Percentiles rank a stretch among this genome's conserved stretches.
Evolutionary conservation across 2,797 vertebrate species (phyloP).

Genomic region (Pampus argenteus): DNA sequence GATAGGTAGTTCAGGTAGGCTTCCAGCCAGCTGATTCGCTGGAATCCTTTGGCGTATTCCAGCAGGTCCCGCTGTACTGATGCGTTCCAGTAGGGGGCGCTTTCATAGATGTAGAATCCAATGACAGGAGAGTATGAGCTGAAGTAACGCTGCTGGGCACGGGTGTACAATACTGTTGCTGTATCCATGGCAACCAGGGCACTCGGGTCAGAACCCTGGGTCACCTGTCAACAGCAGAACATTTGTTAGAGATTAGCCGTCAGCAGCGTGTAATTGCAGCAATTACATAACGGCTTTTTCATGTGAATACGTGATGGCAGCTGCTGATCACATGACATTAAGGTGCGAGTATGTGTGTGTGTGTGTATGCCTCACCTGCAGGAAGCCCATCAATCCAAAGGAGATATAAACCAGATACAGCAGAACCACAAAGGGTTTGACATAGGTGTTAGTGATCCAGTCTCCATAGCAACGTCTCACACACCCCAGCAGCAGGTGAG

Average conservation of each 20-base stretch:
- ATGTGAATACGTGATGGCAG: not conserved
- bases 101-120: slow-evolving; percentile 99
- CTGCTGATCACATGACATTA: no score
- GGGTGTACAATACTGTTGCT: slow-evolving; percentile 93
- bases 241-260: not conserved
- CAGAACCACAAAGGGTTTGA: slow-evolving; percentile 99
- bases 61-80: slow-evolving; percentile 96
- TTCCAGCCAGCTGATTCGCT: slow-evolving; percentile 99
- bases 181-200: slow-evolving; percentile 97
- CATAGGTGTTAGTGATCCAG: slow-evolving; percentile 99
- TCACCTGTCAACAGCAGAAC: slow-evolving; percentile 82
- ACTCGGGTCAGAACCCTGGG: slow-evolving; percentile 96
- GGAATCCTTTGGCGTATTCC: slow-evolving; percentile 98
- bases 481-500: slow-evolving; percentile 96
- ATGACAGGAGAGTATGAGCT: slow-evolving; percentile 98
- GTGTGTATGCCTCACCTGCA: slow-evolving; percentile 87
- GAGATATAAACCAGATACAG: slow-evolving; percentile 99
- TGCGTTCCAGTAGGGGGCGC: slow-evolving; percentile 97
- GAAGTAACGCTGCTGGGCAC: slow-evolving; percentile 97
- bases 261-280: not conserved
- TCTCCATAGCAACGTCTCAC: slow-evolving; percentile 97
- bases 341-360: no score
- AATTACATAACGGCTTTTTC: not conserved
- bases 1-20: slow-evolving; percentile 96
- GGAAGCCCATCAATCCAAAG: slow-evolving; percentile 99